A percentile compares a stretch with the other conserved stretches of the same genome.
These are phyloP conservation scores for Eulacestoma nigropectus DNA, from an alignment of 2,113 vertebrate genomes.

Conservation along the genomic window DNA sequence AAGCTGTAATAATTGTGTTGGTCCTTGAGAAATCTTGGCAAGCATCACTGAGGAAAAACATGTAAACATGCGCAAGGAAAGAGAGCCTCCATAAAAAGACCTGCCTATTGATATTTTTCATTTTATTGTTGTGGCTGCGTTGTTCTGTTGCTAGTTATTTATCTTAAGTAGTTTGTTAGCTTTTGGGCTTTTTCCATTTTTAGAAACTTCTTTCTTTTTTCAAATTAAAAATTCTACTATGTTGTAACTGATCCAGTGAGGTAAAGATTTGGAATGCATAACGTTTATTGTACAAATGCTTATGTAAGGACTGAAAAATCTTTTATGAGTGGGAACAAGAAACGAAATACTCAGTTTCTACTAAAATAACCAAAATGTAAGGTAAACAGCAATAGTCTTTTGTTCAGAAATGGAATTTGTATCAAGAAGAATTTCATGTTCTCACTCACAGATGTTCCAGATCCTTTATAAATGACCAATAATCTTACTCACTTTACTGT, in stretches of 20 bases:
- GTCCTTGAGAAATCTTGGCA: slow-evolving; percentile 10
- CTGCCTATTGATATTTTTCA: neutral
- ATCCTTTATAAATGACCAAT: neutral
- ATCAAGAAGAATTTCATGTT: neutral
- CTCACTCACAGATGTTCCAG: neutral
- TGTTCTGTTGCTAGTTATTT: neutral
- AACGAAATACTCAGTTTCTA: neutral
- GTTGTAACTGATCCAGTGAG: neutral
- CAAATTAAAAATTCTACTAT: neutral
- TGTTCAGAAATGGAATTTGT: neutral
- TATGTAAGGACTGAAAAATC: neutral
- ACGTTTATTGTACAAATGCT: neutral
- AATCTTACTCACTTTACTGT: neutral
- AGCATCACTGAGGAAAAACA: neutral
- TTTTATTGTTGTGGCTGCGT: neutral
- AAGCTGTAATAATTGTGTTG: neutral
- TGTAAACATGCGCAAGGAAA: neutral
- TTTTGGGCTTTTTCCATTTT: neutral
- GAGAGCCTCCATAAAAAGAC: slow-evolving; percentile 1
- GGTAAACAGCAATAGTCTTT: neutral
- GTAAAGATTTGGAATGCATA: neutral
- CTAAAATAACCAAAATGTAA: neutral
- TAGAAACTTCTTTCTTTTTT: neutral
- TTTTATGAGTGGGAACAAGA: neutral
- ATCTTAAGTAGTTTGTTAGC: neutral